Conservation (phyloP, 1,140 invertebrate genomes). For the Riptortus pedestris region DNA sequence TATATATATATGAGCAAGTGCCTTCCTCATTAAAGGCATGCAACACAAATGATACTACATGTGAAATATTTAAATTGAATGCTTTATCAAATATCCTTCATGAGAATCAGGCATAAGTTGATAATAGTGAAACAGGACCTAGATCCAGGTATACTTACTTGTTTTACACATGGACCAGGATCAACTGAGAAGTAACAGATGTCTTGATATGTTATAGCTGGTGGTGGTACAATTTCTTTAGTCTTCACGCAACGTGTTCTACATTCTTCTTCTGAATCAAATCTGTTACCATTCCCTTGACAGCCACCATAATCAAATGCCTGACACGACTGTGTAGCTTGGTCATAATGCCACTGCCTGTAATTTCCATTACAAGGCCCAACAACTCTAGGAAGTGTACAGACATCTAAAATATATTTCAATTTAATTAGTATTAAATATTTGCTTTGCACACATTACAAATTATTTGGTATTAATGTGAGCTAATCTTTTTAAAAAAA, state of each 20-base stretch:
- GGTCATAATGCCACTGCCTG: conserved; percentile 64
- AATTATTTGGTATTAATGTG: not conserved
- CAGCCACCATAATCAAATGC: conserved; percentile 59
- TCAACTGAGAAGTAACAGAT: conserved; percentile 40
- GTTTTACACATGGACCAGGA: conserved; percentile 57
- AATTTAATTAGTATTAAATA: not conserved
- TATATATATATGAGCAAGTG: too few species aligned
- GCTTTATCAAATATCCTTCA: too few species aligned
- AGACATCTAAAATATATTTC: conserved; percentile 45
- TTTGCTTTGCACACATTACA: too few species aligned
- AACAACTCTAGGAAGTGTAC: conserved; percentile 57
- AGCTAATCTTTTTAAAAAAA: not conserved
- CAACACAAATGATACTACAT: too few species aligned
- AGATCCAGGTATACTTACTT: too few species aligned
- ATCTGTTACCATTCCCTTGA: conserved; percentile 60
- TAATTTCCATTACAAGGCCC: conserved; percentile 59
- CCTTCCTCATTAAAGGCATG: too few species aligned
- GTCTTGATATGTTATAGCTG: not conserved
- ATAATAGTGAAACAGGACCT: too few species aligned
- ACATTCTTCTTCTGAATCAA: conserved; percentile 39
- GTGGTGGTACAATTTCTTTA: not conserved
- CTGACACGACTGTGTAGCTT: conserved; percentile 48
- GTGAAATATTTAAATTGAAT: too few species aligned
- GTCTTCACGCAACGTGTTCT: conserved; percentile 35
- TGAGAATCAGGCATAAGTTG: too few species aligned